Base-by-base conservation (phyloP, 2,888 invertebrate species). In the Platerodrilus igneus region DNA sequence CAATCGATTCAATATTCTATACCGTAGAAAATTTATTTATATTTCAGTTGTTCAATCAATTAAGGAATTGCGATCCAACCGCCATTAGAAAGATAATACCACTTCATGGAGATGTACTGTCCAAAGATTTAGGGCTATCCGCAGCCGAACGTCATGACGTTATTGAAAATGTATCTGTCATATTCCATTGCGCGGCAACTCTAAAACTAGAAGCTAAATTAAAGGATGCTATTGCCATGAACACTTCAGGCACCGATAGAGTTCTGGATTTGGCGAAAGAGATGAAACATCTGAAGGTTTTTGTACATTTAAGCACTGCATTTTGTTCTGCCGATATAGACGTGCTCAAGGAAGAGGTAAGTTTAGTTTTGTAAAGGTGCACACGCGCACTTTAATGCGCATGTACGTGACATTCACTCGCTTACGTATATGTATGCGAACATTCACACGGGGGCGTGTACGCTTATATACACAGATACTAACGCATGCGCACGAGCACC, bases 221-320 rank as follows among this genome's bases (percentile, higher is more conserved):
- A 17, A 86, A 83, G 63, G 84, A 89, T 54, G 90, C 95, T 0
- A 75, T 95, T 18, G 83, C 86, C 55, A 88, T 93, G 85, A 96
- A 96, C 70, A 85, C 91, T 3, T 74, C 79, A 26, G 95, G 92
- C 26, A 93, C 94, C 0, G 74, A 81, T 50, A 76, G 85, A 50
- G 77, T 93, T 18, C 68, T 96, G 17, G 77, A 84, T 13, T 66
- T 95, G 10, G 83, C 83, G 47, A 86, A 81, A 62, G 71, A 78
- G 39, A 89, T 94, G 70, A 82, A 80, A 52, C 78, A 86, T 5
- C 70, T 96, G 14, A 73, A 76, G 50, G 80, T 81, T 0, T 82
- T 92, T 48, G 76, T 96, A 4, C 93, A 97, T 65, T 76, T 94
- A n/a, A 94, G 94, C 4, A 96, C 96, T 0, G 95, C 96, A 0